These are phyloP conservation scores for Drosophila punjabiensis DNA, from an alignment of 1,140 invertebrate genomes.

Conservation along the genomic window DNA sequence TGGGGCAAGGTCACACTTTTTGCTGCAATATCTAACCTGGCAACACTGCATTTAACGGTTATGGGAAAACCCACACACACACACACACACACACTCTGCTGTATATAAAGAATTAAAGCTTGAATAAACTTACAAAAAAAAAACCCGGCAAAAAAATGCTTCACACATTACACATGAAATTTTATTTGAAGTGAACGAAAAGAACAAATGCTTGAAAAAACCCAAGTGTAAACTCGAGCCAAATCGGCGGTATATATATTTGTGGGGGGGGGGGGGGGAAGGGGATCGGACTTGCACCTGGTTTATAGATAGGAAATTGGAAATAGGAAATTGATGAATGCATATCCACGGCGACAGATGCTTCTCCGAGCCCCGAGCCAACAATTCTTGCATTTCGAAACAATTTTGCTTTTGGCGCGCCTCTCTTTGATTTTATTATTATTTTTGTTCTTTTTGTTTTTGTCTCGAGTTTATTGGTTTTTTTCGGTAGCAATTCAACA, in stretches of 20 bases:
- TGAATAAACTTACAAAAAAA: constrained; percentile 55
- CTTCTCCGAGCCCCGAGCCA: background rate
- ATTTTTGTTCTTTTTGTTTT: background rate
- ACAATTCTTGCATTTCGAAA: background rate
- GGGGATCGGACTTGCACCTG: background rate
- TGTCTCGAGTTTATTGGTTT: background rate
- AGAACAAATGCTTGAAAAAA: constrained; percentile 12
- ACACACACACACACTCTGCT: constrained; percentile 36
- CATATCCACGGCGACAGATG: too few relatives aligned
- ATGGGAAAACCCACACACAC: constrained; percentile 36
- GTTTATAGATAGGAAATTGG: background rate
- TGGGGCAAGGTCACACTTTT: background rate
- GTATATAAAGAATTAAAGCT: constrained; percentile 63
- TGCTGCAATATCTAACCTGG: background rate
- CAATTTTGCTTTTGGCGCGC: background rate
- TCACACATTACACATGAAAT: constrained; percentile 58
- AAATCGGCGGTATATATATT: constrained; percentile 1
- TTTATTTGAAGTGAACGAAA: constrained; percentile 49
- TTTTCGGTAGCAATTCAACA: constrained; percentile 36
- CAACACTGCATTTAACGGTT: constrained; percentile 40
- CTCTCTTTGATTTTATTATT: too few relatives aligned
- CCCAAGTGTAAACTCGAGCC: constrained; percentile 15
- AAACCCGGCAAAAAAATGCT: constrained; percentile 3
- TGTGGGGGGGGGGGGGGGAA: background rate
- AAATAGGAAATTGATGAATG: background rate